These are phyloP conservation scores for Motacilla alba DNA, from an alignment of 2,113 vertebrate species.

Conservation along the genomic window DNA sequence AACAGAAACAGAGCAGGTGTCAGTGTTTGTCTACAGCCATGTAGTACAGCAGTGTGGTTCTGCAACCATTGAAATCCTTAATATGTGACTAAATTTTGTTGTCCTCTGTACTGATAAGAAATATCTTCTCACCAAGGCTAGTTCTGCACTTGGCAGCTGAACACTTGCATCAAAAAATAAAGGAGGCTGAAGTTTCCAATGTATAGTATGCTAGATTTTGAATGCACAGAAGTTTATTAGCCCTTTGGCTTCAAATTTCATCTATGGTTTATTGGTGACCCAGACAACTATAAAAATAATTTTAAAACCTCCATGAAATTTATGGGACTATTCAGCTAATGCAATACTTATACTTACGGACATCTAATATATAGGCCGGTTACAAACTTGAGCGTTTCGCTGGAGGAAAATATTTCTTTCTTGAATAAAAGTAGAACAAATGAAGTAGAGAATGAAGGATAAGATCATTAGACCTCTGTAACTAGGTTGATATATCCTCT, in stretches of 20 bases:
- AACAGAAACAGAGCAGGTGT: background rate
- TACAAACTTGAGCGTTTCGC: background rate
- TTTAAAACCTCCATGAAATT: background rate
- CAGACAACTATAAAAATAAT: background rate
- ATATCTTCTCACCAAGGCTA: background rate
- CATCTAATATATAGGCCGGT: background rate
- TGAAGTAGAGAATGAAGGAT: background rate
- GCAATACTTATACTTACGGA: background rate
- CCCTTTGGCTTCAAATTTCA: background rate
- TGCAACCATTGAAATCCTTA: background rate
- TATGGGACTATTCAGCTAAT: background rate
- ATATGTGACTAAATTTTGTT: background rate
- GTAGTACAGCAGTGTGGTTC: background rate
- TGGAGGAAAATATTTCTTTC: background rate
- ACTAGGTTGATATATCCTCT: background rate
- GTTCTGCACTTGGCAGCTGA: background rate
- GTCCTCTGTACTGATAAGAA: background rate
- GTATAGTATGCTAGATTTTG: background rate
- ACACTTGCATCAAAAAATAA: background rate
- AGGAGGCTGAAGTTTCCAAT: background rate
- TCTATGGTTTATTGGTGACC: background rate
- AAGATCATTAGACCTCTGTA: background rate
- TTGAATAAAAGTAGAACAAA: background rate
- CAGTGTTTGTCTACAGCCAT: background rate
- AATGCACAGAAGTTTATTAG: background rate